Evolutionary conservation across 2,113 vertebrate species (phyloP).

Genomic region (Ramphastos sulfuratus): DNA sequence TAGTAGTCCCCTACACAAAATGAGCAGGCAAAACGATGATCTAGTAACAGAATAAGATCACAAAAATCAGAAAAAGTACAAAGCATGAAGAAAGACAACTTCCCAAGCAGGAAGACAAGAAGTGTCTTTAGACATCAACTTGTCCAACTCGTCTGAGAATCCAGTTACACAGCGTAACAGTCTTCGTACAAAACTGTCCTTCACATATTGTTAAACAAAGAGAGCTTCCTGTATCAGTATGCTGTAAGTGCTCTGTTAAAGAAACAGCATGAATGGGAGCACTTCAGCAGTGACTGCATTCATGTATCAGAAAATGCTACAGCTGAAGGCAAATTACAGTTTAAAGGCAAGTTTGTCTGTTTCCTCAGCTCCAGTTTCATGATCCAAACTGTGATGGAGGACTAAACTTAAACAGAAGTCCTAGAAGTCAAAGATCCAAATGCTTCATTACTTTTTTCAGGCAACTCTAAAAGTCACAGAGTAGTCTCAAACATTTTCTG

Average conservation of each 20-base stretch:
- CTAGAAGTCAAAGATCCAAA: neutral
- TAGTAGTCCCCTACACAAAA: neutral
- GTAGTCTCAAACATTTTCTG: neutral
- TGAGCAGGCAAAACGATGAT: neutral
- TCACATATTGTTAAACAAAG: neutral
- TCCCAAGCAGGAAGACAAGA: neutral
- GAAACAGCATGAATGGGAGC: neutral
- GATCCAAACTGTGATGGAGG: neutral
- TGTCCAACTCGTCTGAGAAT: neutral
- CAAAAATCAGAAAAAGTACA: neutral
- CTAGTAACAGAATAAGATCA: neutral
- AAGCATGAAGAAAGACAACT: neutral
- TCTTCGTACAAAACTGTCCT: neutral
- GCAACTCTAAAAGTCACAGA: neutral
- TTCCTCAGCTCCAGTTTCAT: neutral
- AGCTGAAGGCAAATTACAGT: slow-evolving; percentile 35
- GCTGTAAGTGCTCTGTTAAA: neutral
- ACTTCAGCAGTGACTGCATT: neutral
- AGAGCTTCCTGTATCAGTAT: neutral
- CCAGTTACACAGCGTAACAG: neutral
- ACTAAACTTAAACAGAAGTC: slow-evolving; percentile 12
- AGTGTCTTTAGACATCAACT: neutral
- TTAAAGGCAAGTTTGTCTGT: neutral
- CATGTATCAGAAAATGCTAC: neutral
- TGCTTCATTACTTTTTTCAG: slow-evolving; percentile 12